These are phyloP conservation scores for Nymphalis c-album DNA, from an alignment of 2,888 invertebrate species.

Conservation along the genomic window DNA sequence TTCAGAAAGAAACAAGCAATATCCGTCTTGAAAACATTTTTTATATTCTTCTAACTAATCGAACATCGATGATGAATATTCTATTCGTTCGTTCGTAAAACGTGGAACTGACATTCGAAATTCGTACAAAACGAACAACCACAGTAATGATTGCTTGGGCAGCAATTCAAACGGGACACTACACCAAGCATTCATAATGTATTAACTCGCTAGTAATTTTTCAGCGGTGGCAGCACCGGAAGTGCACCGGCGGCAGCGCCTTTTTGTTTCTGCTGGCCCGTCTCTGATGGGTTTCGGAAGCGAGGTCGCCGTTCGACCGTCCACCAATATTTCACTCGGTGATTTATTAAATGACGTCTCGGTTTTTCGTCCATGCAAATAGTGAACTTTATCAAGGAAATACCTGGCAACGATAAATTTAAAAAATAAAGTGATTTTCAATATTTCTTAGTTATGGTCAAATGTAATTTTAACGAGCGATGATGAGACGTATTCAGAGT, in stretches of 20 bases:
- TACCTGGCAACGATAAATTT: conserved; percentile 13
- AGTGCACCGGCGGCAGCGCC: conserved; percentile 69
- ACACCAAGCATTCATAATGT: conserved; percentile 55
- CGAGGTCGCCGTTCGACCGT: conserved; percentile 70
- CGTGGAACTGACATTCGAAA: conserved; percentile 1
- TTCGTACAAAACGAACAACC: background rate
- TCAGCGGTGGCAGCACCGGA: conserved; percentile 65
- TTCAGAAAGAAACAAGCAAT: too few species aligned
- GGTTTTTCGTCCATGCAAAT: conserved; percentile 34
- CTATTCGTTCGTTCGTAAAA: background rate
- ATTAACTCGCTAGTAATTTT: conserved; percentile 73
- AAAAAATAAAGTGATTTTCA: background rate
- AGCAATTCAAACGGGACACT: conserved; percentile 13
- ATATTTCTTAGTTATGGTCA: background rate
- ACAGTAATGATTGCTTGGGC: conserved; percentile 1
- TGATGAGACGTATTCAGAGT: too few species aligned
- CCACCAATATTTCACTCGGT: conserved; percentile 68
- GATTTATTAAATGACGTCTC: conserved; percentile 64
- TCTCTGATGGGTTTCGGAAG: conserved; percentile 76
- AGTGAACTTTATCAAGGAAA: conserved; percentile 23
- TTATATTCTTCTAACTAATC: background rate
- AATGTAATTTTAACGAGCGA: too few species aligned
- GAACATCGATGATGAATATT: background rate
- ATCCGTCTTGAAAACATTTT: too few species aligned
- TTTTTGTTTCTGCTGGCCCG: conserved; percentile 72